These are phyloP conservation scores for Epinephelus lanceolatus DNA, from an alignment of 2,113 vertebrate genomes.

Conservation along the genomic window DNA sequence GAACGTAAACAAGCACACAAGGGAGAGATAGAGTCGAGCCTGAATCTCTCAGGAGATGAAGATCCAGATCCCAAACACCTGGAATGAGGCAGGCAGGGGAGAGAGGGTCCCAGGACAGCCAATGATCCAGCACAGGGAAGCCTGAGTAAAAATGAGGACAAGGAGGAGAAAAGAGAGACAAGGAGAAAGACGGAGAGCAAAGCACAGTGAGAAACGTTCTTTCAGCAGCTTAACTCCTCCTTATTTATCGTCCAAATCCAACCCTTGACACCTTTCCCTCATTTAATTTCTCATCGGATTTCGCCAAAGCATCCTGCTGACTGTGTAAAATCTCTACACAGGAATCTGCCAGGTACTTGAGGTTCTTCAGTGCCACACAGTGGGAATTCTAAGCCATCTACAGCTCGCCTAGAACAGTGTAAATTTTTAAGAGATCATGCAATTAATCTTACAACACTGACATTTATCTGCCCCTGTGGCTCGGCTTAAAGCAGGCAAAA, in stretches of 20 bases:
- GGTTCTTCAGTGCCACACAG: neutral
- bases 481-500: conserved; percentile 15
- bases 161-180: neutral
- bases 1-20: neutral
- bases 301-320: neutral
- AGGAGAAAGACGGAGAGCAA: neutral
- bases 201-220: neutral
- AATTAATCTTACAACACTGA: conserved; percentile 26
- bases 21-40: neutral
- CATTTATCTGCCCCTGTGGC: conserved; percentile 18
- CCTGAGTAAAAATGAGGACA: neutral
- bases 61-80: neutral
- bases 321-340: neutral
- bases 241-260: neutral
- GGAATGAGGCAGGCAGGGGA: neutral
- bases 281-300: neutral
- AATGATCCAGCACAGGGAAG: neutral
- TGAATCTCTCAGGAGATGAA: neutral
- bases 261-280: neutral
- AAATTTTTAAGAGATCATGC: neutral
- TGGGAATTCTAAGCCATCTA: neutral
- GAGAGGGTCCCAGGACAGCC: neutral
- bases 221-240: neutral
- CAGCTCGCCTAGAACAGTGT: neutral
- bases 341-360: neutral